Base-by-base conservation (phyloP, 2,113 vertebrate genomes). In the Colinus virginianus region DNA sequence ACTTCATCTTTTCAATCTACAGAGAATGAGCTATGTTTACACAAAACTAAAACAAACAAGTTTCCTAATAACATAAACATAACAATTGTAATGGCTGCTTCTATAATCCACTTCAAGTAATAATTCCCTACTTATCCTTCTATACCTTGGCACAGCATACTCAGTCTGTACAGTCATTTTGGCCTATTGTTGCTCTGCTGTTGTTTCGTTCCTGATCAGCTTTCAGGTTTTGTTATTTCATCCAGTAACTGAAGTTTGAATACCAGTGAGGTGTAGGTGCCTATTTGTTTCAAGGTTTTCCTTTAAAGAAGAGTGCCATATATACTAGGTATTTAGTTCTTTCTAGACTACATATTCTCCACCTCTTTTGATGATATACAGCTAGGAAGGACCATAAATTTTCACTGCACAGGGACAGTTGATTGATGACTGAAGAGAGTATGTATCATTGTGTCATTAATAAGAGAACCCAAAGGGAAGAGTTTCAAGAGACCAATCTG, bases 21-120 rank as follows among this genome's bases (percentile, higher is more conserved):
- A 92, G 77, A 70, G 84, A 78, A n/a, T 68, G 19, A 89, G n/a
- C 48, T 72, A 55, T 2, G 3, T 87, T 91, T 61, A 69, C 32
- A 77, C 2, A 53, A 11, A 67, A 62, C 42, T 59, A 40, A 79
- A 66, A 45, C 16, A 43, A 49, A 46, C 3, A 1, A 56, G 51
- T 46, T 55, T 83, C 51, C 48, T 14, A 56, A 63, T n/a, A 21
- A 40, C 40, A 40, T 40, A 79, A 48, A 45, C 5, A 4, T 16
- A 80, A 56, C 18, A 67, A 15, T 67, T 59, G 67, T 10, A 20
- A 20, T 34, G 32, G 1, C 46, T 88, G 91, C 83, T 84, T 46
- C 56, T 51, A 34, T 67, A 70, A 67, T 51, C 11, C 49, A 48
- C 21, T 67, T 59, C 8, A 78, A 69, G 20, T 17, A 3, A n/a